phyloP scores from a whole-genome alignment of 2,888 invertebrate genomes.

The Calliopum simillimum region DNA sequence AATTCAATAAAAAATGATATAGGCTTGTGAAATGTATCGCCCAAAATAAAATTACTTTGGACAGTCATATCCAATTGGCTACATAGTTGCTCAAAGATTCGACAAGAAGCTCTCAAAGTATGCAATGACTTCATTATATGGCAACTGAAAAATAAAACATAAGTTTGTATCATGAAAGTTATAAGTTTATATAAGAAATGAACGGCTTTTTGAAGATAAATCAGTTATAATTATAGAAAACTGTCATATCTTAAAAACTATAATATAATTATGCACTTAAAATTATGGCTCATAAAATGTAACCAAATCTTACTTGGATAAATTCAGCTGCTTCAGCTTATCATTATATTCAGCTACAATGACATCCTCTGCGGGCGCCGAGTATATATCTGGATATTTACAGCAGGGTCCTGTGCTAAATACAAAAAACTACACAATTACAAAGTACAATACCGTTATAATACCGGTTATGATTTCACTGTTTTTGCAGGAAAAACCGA shows the following conservation, averaged over 20 bases:
- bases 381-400: conserved; percentile 56
- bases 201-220: too few relatives aligned
- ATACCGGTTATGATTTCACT: too few relatives aligned
- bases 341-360: conserved; percentile 58
- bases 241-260: too few relatives aligned
- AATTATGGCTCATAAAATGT: neutral
- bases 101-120: conserved; percentile 45
- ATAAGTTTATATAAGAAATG: too few relatives aligned
- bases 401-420: conserved; percentile 54
- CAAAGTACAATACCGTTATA: too few relatives aligned
- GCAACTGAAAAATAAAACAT: conserved; percentile 37
- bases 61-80: conserved; percentile 47
- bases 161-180: too few relatives aligned
- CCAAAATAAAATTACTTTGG: conserved; percentile 54
- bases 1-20: conserved; percentile 53
- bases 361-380: conserved; percentile 55
- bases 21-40: conserved; percentile 56
- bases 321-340: conserved; percentile 50
- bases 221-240: too few relatives aligned
- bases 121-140: conserved; percentile 46
- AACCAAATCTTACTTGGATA: conserved; percentile 51
- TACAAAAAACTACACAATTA: too few relatives aligned
- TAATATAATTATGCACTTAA: too few relatives aligned
- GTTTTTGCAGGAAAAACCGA: too few relatives aligned
- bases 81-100: conserved; percentile 51